A percentile compares a stretch with the other conserved stretches of the same genome.
Evolutionary conservation across 2,113 vertebrate species (phyloP).

Genomic region (Sterrhoptilus dennistouni): DNA sequence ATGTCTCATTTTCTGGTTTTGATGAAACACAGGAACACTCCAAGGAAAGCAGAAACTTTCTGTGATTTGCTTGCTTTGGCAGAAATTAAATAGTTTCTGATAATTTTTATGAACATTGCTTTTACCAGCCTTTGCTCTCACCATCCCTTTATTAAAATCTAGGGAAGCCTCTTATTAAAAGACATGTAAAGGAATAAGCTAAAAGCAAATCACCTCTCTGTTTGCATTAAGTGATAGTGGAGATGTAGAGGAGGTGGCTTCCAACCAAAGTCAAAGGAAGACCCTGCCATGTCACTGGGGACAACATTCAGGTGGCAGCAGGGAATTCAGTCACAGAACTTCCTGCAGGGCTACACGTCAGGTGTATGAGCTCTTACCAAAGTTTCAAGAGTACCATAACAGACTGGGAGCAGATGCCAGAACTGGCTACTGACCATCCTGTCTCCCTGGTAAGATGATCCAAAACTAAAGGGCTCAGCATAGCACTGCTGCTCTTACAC

Average conservation of each 20-base stretch:
- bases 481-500: neutral
- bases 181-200: neutral
- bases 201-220: neutral
- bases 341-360: rapidly evolving
- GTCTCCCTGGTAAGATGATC: neutral
- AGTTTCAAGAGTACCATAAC: neutral
- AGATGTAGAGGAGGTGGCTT: neutral
- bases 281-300: neutral
- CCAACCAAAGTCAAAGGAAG: neutral
- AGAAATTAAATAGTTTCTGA: neutral
- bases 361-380: neutral
- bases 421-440: neutral
- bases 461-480: rapidly evolving
- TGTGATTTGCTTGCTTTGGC: constrained; percentile 21
- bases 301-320: neutral
- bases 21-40: constrained; percentile 44
- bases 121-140: neutral
- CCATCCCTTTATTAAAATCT: neutral
- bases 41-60: neutral
- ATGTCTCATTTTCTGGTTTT: constrained; percentile 42
- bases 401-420: neutral
- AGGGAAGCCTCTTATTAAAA: neutral
- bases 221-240: neutral
- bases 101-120: neutral
- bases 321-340: neutral